These are phyloP conservation scores for Mesochorus sp. DNA, from an alignment of 2,888 invertebrate genomes.

Conservation along the genomic window DNA sequence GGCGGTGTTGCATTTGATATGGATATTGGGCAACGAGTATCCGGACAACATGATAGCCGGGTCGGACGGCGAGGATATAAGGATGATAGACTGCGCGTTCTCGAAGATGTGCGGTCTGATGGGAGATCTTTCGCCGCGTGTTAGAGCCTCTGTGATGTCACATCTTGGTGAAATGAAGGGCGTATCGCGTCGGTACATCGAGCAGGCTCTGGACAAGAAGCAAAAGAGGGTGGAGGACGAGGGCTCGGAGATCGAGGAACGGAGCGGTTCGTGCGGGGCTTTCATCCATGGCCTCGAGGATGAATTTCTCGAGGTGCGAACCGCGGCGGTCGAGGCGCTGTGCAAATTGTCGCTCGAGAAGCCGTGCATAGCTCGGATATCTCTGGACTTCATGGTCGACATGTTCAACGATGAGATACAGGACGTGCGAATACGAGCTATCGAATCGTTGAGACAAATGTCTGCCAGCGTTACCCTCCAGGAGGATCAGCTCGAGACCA, in stretches of 20 bases:
- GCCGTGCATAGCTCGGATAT: constrained; percentile 92
- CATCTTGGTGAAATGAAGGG: constrained; percentile 93
- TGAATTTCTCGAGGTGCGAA: constrained; percentile 94
- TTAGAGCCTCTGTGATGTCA: constrained; percentile 92
- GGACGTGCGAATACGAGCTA: constrained; percentile 96
- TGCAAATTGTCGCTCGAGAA: constrained; percentile 93
- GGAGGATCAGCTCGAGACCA: constrained; percentile 98
- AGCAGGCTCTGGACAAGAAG: constrained; percentile 98
- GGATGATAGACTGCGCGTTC: constrained; percentile 97
- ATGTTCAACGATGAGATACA: constrained; percentile 99
- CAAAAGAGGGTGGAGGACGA: constrained; percentile 81
- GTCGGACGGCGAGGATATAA: constrained; percentile 91
- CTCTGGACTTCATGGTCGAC: constrained; percentile 97
- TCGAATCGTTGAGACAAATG: constrained; percentile 95
- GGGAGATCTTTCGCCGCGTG: constrained; percentile 95
- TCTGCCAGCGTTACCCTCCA: constrained; percentile 93
- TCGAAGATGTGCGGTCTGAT: constrained; percentile 96
- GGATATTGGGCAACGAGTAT: constrained; percentile 92
- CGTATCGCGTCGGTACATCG: constrained; percentile 94
- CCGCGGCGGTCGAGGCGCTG: constrained; percentile 96
- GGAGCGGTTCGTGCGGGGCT: constrained; percentile 97
- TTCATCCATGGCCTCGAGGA: constrained; percentile 99
- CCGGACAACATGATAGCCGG: constrained; percentile 90
- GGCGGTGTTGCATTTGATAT: constrained; percentile 92
- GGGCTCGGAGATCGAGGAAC: constrained; percentile 78